Evolutionary conservation across 2,113 vertebrate genomes (phyloP), one percentile per base, ranked within the genome.

Genomic region (Embiotoca jacksoni): DNA sequence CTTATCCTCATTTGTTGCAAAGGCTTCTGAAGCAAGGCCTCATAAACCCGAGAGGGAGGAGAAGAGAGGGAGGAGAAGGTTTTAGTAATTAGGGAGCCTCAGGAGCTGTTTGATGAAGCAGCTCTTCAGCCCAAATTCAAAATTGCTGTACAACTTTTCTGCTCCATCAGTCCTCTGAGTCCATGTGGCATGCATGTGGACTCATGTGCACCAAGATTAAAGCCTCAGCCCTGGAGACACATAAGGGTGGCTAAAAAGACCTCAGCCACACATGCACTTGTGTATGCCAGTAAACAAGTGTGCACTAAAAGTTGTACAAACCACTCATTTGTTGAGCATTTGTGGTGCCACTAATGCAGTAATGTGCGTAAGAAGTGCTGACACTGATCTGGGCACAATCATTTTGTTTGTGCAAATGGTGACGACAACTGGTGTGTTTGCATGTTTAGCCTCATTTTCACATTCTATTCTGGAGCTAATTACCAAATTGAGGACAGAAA

Each of bases 61-160:
- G 23, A 56, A 32, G 59, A 64, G 16, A 39, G 2, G 31, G 39
- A 11, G 16, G 7, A 23, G 5, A 31, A 35, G 52, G 44, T 47
- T 31, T 5, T 16, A 53, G 57, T 36, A n/a, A 61, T 44, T 39
- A 64, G 39, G 0, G 32, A 39, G 58, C 72, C 56, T 71, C 15
- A 60, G 60, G 65, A 67, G 58, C 55, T 68, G 59, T 50, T 55
- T 54, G 75, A 78, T 78, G 74, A 85, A 23, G 39, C 62, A 36
- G 8, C 13, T 71, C 41, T 68, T 33, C 15, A 62, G 53, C 39
- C 47, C 7, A 3, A 58, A 50, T 59, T 59, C 62, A 80, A 35
- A 50, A 39, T 5, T 8, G 49, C 15, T 58, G 54, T 32, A 11
- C 3, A 36, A 0, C n/a, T 15, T 65, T 46, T 76, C 32, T 61